phyloP scores from a whole-genome alignment of 2,797 vertebrate species.

The Loris lydekkerianus region DNA sequence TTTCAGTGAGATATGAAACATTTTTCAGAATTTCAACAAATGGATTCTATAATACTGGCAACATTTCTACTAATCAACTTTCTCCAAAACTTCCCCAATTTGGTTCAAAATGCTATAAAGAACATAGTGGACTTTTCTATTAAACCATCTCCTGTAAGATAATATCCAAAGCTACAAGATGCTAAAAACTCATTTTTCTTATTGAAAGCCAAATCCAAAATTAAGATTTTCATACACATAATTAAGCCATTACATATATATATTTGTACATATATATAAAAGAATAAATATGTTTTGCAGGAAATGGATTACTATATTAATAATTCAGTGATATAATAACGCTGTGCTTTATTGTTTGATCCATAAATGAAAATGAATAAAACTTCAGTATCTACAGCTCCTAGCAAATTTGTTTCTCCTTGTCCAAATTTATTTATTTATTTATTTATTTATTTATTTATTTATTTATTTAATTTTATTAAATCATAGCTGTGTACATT shows the following conservation, averaged over 20 bases:
- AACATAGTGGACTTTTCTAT: neutral
- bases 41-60: neutral
- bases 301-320: neutral
- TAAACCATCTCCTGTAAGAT: neutral
- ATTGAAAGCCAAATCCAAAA: neutral
- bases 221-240: neutral
- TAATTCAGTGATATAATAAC: neutral
- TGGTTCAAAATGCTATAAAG: neutral
- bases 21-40: neutral
- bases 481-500: no score
- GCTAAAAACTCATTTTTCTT: neutral
- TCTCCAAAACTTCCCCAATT: neutral
- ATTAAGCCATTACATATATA: neutral
- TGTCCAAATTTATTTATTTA: neutral
- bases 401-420: neutral
- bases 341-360: neutral
- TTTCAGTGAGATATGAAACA: neutral
- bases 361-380: neutral
- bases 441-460: neutral
- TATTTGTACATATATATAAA: neutral
- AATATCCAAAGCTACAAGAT: neutral
- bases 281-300: neutral
- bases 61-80: neutral
- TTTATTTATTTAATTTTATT: no score
- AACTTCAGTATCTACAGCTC: neutral